phyloP scores from a whole-genome alignment of 2,888 invertebrate species.

The Microplitis manilae region DNA sequence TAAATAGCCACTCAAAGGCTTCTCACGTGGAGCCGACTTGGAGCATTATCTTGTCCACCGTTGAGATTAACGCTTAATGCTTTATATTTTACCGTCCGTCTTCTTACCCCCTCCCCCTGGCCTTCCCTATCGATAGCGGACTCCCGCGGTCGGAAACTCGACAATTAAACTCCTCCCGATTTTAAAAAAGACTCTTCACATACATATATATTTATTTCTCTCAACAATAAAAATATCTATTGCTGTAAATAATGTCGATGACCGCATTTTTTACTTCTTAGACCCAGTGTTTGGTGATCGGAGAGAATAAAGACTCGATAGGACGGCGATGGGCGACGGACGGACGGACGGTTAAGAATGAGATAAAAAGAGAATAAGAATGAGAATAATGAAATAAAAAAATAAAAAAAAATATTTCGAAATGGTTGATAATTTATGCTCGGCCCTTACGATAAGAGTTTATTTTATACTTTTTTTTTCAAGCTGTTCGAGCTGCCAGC shows the following conservation, averaged over 20 bases:
- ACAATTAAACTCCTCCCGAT: not conserved
- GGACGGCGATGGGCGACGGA: not conserved
- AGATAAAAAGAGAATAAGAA: too few species aligned
- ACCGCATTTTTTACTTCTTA: too few species aligned
- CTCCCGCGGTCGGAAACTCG: not conserved
- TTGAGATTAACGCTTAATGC: slow-evolving; percentile 70
- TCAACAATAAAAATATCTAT: too few species aligned
- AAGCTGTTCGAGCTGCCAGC: too few species aligned
- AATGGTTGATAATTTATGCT: slow-evolving; percentile 69
- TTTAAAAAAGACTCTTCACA: too few species aligned
- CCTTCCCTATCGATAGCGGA: too few species aligned
- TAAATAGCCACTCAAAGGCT: slow-evolving; percentile 71
- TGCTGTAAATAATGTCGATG: too few species aligned
- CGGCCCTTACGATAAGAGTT: slow-evolving; percentile 65
- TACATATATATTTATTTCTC: too few species aligned
- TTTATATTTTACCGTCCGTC: slow-evolving; percentile 67
- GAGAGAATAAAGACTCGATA: too few species aligned
- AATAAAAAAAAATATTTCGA: slow-evolving; percentile 57
- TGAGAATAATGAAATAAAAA: slow-evolving; percentile 12
- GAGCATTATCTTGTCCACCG: slow-evolving; percentile 71
- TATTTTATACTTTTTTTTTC: too few species aligned
- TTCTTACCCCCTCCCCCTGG: slow-evolving; percentile 3
- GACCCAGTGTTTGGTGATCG: too few species aligned
- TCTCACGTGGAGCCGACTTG: slow-evolving; percentile 68
- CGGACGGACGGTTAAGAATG: not conserved